These are phyloP conservation scores for Drosophila sproati DNA, from an alignment of 1,140 invertebrate genomes.

Conservation along the genomic window DNA sequence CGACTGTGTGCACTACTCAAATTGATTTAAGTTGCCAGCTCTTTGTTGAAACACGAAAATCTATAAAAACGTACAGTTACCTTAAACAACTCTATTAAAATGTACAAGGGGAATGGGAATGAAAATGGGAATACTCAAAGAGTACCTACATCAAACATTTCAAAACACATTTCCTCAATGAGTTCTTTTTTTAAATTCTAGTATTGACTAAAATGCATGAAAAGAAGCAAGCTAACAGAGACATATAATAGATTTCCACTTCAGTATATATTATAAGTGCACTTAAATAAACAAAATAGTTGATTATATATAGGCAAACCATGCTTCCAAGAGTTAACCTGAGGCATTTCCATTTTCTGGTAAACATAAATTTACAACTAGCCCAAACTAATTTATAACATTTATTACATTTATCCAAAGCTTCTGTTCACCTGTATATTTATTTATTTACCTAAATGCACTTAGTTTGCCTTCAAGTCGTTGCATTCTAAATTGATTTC, in stretches of 20 bases:
- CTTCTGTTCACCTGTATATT: neutral
- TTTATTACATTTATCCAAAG: neutral
- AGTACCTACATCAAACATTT: slow-evolving; percentile 47
- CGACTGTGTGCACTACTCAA: slow-evolving; percentile 51
- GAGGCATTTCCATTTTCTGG: too few relatives aligned
- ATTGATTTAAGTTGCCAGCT: slow-evolving; percentile 73
- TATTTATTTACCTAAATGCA: neutral
- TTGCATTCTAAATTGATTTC: slow-evolving; percentile 27
- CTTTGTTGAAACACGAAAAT: slow-evolving; percentile 67
- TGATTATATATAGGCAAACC: too few relatives aligned
- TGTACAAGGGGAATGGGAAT: neutral
- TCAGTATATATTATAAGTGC: neutral
- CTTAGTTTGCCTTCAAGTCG: neutral
- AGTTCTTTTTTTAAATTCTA: slow-evolving; percentile 55
- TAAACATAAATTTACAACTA: too few relatives aligned
- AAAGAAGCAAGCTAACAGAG: slow-evolving; percentile 14
- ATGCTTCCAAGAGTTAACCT: too few relatives aligned
- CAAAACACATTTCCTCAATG: slow-evolving; percentile 60
- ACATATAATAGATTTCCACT: neutral
- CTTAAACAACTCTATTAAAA: slow-evolving; percentile 77
- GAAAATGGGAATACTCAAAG: neutral
- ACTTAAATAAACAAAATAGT: too few relatives aligned
- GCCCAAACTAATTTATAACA: neutral
- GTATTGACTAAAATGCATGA: slow-evolving; percentile 36
- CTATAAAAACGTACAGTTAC: slow-evolving; percentile 68